Conservation (phyloP, 1,140 invertebrate genomes). For the Drosophila setifemur region DNA sequence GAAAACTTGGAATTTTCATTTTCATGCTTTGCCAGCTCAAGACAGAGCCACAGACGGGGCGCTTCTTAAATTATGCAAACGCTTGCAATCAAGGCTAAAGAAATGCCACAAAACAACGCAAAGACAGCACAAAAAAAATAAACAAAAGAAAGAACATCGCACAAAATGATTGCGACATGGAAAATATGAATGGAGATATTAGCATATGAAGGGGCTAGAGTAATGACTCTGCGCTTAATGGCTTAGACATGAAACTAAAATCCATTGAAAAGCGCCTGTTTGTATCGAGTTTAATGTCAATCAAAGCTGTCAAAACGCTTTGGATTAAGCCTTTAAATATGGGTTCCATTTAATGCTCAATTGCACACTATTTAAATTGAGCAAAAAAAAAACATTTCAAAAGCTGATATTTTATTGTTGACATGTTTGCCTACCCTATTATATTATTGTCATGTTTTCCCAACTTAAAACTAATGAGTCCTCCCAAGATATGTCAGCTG, state of each 20-base stretch:
- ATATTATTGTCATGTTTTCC: too few species aligned
- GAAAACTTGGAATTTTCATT: constrained; percentile 61
- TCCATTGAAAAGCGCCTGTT: constrained; percentile 19
- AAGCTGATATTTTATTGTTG: neutral
- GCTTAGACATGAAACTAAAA: constrained; percentile 19
- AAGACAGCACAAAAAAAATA: constrained; percentile 24
- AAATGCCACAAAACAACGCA: constrained; percentile 44
- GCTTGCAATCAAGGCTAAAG: constrained; percentile 75
- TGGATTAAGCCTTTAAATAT: too few species aligned
- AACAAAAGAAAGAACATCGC: constrained; percentile 19
- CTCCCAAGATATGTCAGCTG: neutral
- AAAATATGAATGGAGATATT: constrained; percentile 70
- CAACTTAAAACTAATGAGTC: constrained; percentile 11
- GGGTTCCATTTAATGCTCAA: too few species aligned
- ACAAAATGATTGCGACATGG: constrained; percentile 70
- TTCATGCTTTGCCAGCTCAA: constrained; percentile 61
- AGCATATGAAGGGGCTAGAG: constrained; percentile 51
- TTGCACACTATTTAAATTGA: too few species aligned
- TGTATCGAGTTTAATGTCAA: constrained; percentile 1
- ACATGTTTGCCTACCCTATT: too few species aligned
- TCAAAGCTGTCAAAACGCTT: neutral
- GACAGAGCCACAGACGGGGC: constrained; percentile 16
- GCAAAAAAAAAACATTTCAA: neutral
- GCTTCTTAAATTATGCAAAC: constrained; percentile 78
- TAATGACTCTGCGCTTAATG: constrained; percentile 26